Evolutionary conservation across 2,888 invertebrate genomes (phyloP).

Genomic region (Idaea straminata): DNA sequence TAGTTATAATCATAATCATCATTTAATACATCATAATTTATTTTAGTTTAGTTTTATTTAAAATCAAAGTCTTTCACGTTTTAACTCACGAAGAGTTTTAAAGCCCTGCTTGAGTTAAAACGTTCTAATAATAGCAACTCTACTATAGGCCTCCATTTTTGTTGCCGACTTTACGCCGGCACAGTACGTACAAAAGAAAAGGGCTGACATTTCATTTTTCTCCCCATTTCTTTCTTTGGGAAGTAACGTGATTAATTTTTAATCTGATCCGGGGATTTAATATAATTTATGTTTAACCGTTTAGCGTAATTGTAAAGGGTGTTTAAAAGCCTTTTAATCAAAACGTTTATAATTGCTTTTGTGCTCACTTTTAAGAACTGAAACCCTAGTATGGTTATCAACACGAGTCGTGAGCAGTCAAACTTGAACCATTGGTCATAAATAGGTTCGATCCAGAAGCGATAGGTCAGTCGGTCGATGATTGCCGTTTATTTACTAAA

Average conservation of each 20-base stretch:
- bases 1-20: too few relatives aligned
- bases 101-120: too few relatives aligned
- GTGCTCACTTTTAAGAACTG: background rate
- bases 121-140: too few relatives aligned
- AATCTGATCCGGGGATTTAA: constrained; percentile 34
- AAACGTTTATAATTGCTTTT: background rate
- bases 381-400: background rate
- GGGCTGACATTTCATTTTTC: constrained; percentile 57
- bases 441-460: too few relatives aligned
- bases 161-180: background rate
- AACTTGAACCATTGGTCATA: too few relatives aligned
- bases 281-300: background rate
- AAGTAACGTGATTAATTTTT: constrained; percentile 63
- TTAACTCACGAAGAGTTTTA: too few relatives aligned
- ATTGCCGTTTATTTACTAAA: too few relatives aligned
- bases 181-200: background rate
- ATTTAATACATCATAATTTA: too few relatives aligned
- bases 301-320: background rate
- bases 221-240: constrained; percentile 61
- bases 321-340: background rate
- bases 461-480: too few relatives aligned
- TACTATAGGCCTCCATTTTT: background rate
- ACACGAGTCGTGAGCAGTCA: too few relatives aligned
- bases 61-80: too few relatives aligned
- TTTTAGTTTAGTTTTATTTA: too few relatives aligned